Base-by-base conservation (phyloP, 2,113 vertebrate species). In the Naja naja region DNA sequence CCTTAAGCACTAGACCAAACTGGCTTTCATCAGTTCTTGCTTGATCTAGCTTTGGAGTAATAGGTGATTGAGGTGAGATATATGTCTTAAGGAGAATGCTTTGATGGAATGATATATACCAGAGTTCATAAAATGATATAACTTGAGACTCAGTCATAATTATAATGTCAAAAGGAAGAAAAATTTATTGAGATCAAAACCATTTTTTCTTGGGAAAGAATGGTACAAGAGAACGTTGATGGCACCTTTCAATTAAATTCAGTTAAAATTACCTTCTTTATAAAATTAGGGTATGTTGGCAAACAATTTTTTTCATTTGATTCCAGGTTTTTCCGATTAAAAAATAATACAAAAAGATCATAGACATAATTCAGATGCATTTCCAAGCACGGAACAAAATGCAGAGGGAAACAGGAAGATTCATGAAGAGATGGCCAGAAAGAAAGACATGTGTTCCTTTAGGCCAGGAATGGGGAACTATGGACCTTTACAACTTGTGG, bases 231-330 rank as follows among this genome's bases (percentile, higher is more conserved):
- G 55, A 89, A 11, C 0, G 0, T 3, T 86, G 25, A 5, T 3
- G 10, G 47, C 58, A 5, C 43, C 45, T 23, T 58, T 45, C 25
- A 2, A 56, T 43, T 91, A n/a, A 91, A 93, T 89, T 54, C 34
- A 16, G 52, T 3, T 43, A 27, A 86, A 64, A 89, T 3, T 47
- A 0, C 0, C n/a, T 18, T 0, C 12, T 27, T 5, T 11, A 88
- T 6, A 56, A 20, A 0, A 89, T 88, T 60, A 88, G 27, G 45
- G 30, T 52, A 34, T 34, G 85, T 34, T 34, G 64, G 30, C 58
- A 60, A 58, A 91, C 43, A 47, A 22, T 4, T 18, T 25, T 49
- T 23, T 23, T 2, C 25, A 39, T 56, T 60, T 60, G 55, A 16
- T 18, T 87, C 39, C 52, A 27, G 53, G 8, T 18, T 91, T 88